Evolutionary conservation across 2,113 vertebrate genomes (phyloP).

Genomic region (Daphoenositta chrysoptera): DNA sequence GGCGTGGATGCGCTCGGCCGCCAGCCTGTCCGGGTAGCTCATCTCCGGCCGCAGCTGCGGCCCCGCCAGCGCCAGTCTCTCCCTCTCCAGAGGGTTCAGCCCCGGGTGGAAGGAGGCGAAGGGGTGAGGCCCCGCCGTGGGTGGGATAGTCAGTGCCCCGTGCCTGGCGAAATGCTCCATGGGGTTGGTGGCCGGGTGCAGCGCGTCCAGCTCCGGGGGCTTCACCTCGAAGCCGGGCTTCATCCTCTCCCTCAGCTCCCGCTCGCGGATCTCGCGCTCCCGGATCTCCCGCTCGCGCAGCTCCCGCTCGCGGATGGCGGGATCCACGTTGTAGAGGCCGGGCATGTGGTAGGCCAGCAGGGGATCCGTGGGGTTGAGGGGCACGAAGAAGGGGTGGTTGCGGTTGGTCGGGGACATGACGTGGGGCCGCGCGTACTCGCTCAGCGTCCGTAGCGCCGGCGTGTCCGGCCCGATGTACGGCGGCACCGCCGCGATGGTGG

Average conservation of each 20-base stretch:
- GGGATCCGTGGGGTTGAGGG: constrained; percentile 90
- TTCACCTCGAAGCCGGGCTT: constrained; percentile 98
- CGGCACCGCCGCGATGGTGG: constrained; percentile 93
- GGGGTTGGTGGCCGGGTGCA: constrained; percentile 94
- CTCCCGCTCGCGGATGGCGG: constrained; percentile 90
- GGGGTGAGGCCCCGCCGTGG: constrained; percentile 88
- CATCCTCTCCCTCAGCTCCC: constrained; percentile 94
- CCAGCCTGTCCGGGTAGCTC: constrained; percentile 95
- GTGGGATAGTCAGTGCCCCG: constrained; percentile 90
- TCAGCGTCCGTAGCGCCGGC: constrained; percentile 92
- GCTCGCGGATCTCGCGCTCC: constrained; percentile 89
- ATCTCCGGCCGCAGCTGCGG: constrained; percentile 94
- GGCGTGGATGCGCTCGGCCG: constrained; percentile 91
- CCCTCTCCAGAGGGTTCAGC: constrained; percentile 91
- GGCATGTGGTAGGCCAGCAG: constrained; percentile 97
- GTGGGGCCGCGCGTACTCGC: constrained; percentile 96
- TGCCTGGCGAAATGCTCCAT: constrained; percentile 99
- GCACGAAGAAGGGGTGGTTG: constrained; percentile 97
- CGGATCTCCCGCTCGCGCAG: constrained; percentile 90
- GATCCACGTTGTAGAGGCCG: constrained; percentile 92
- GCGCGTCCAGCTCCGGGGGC: constrained; percentile 90
- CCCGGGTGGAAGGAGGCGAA: constrained; percentile 95
- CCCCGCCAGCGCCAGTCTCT: constrained; percentile 90
- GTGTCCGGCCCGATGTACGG: constrained; percentile 97
- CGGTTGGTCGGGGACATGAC: constrained; percentile 98